These are phyloP conservation scores for Trichonephila clavata DNA, from an alignment of 1,140 invertebrate species.

Conservation along the genomic window DNA sequence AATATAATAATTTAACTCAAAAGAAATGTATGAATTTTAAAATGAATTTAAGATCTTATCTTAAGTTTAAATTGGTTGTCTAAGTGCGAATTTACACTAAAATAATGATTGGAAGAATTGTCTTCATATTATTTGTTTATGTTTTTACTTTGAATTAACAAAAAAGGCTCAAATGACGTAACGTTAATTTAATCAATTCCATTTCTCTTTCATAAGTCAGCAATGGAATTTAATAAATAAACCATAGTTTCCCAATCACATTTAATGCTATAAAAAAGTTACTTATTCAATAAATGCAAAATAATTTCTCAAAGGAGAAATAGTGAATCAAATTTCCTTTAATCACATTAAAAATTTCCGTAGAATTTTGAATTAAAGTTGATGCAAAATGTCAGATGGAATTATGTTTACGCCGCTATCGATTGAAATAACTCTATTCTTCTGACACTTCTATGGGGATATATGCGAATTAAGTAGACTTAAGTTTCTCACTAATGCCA, in stretches of 20 bases:
- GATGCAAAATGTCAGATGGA: background rate
- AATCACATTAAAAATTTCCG: background rate
- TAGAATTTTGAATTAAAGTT: background rate
- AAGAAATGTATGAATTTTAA: too few species aligned
- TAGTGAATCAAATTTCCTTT: background rate
- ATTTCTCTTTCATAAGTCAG: too few species aligned
- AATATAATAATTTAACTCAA: too few species aligned
- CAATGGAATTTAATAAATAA: background rate
- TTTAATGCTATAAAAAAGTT: background rate
- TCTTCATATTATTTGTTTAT: too few species aligned
- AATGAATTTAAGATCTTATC: too few species aligned
- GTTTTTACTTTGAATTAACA: too few species aligned
- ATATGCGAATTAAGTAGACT: constrained; percentile 34
- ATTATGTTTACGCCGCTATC: constrained; percentile 42
- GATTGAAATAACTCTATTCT: background rate
- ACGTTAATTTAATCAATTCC: too few species aligned
- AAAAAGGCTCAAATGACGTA: too few species aligned
- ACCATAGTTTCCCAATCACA: background rate
- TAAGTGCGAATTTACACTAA: too few species aligned
- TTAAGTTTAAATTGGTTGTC: too few species aligned
- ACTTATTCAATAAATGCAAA: background rate
- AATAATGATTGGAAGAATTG: too few species aligned
- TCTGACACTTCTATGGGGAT: background rate
- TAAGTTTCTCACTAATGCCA: constrained; percentile 40
- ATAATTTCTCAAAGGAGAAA: too few species aligned